Base-by-base conservation (phyloP, 2,113 vertebrate genomes). In the Conger conger region DNA sequence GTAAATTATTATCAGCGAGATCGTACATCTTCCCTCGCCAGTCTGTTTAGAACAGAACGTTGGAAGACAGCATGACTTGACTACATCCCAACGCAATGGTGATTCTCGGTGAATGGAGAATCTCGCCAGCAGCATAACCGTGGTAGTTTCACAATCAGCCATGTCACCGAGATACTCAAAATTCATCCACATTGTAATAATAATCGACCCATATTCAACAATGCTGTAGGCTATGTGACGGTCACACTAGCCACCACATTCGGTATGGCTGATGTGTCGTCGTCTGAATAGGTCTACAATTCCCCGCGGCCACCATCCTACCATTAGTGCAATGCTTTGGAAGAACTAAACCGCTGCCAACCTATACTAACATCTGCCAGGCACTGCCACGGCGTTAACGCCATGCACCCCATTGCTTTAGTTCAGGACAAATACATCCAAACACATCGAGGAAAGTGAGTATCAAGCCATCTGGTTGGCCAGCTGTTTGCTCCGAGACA, bases 391-490 rank as follows among this genome's bases (percentile, higher is more conserved):
- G 45, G 50, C 50, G 63, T 35, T 27, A 23, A 40, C 20, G 78
- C 53, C 23, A 20, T 84, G 33, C 36, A 79, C 53, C 27, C 50
- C 36, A 84, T 50, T 63, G 83, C 37, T 78, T 37, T 20, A 20
- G 37, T 37, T 78, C 37, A 37, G 35, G 33, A 36, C 18, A 78
- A 11, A 18, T 11, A 68, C 23, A 68, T 45, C n/a, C 18, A 79
- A 84, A 79, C 79, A 81, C 84, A 36, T 89, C 76, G 76, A 45
- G 27, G 83, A 79, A 45, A 83, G 76, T 68, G 81, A 86, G 81
- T 82, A 77, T 36, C 23, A 82, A 83, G 76, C 84, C 87, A 91
- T 92, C 86, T 89, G 88, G 88, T 13, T 85, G 45, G 86, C 88
- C 89, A 90, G 90, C 87, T 92, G 87, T 83, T 83, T 82, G 38